Base-by-base conservation (phyloP, 2,888 invertebrate species). In the Xylocampa areola region DNA sequence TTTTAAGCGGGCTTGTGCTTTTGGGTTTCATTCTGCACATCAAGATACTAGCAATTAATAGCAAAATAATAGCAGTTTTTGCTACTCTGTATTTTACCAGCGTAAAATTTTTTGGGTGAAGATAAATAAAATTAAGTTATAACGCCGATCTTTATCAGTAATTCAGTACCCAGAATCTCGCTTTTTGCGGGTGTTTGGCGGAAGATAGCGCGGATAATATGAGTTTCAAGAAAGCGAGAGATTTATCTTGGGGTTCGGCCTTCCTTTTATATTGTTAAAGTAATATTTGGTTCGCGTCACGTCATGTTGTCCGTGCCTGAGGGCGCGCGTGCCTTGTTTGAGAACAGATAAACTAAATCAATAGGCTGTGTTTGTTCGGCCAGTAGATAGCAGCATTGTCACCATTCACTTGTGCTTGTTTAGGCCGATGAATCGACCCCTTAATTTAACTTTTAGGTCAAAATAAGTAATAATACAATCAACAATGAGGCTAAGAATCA, bases 321-420 rank as follows among this genome's bases (percentile, higher is more conserved):
- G 76, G 74, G 70, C 73, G 73, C 71, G 77, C 75, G 81, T 67
- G 44, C 73, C 58, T 59, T 86, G 84, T 89, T 89, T 87, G 81
- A 75, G 39, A 53, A 77, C 63, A 90, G 92, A 92, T 92, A 93
- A 90, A 88, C 87, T 88, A 80, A 90, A 89, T 87, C 90, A 93
- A 93, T 90, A 93, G 85, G 35, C 74, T 47, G 16, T 88, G 84
- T 92, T 90, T 90, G 80, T 72, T 65, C 61, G 65, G 64, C 67
- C 77, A 82, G 80, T 79, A 90, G 90, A 88, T 89, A 89, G 80
- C 76, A 81, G 85, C 87, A 87, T 90, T 90, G 91, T 90, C 79
- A 76, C 80, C 76, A 79, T 84, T 82, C 77, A 81, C 79, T 79
- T 76, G 55, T 79, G 88, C 82, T 90, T 90, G 85, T 84, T 85